Evolutionary conservation across 2,797 vertebrate genomes (phyloP), one percentile per base, ranked within the genome.

Genomic region (Pelochelys cantorii): DNA sequence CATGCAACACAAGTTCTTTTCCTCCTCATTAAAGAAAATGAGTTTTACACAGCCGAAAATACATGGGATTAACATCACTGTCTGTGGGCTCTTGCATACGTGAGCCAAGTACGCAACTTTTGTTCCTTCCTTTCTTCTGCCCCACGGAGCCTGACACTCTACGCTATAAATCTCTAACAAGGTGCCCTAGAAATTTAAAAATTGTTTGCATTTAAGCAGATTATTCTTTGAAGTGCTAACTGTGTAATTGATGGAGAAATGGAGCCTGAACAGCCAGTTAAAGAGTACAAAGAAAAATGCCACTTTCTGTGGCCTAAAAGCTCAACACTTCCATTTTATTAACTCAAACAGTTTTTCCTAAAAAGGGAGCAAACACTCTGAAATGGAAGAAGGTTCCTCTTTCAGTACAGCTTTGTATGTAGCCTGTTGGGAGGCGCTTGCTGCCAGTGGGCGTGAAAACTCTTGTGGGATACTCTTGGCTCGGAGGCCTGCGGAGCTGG

Each of bases 1-100:
- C 23, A 82, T 93, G 53, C 71, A 87, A 27, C 84, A n/a, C 52
- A 77, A 37, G 14, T 29, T 93, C 89, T 94, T 90, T n/a, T 88
- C 25, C 7, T 48, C n/a, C n/a, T 0, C 0, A 48, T 81, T 84
- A 20, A 3, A 42, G 37, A 5, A 8, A 34, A 34, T 34, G 13
- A 42, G 22, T 80, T 93, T 0, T 1, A 1, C 85, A 34, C 23
- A 2, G 31, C 81, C 20, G 42, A 37, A 89, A 31, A 59, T 71
- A 81, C 0, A 85, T 85, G 68, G 85, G 85, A 77, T 71, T 0
- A 80, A 7, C 77, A 52, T 65, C 86, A 71, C 2, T 74, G 1
- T 78, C 18, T 83, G 83, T 74, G 88, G 80, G 80, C 31, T 25
- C 65, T 25, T 10, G 12, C 11, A 4, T 0, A 0, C 22, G 13